phyloP scores from a whole-genome alignment of 92 coral and sea anemone genomes.

The Porites cylindrica region DNA sequence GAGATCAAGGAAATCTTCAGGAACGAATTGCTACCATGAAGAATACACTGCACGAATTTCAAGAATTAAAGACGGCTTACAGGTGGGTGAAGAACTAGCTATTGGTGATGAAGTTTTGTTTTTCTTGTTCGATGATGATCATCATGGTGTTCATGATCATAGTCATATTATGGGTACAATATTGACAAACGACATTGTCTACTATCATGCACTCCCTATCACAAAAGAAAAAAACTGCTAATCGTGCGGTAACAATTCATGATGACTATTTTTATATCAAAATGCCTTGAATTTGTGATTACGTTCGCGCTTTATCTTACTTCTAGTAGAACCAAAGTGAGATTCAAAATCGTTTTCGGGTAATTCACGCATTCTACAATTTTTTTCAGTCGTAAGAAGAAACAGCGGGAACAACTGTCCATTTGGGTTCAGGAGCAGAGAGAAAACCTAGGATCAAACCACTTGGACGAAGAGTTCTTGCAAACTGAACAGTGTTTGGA shows the following conservation, averaged over 20 bases:
- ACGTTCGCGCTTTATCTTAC: too few relatives aligned
- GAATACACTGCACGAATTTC: constrained; percentile 75
- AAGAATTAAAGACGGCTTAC: constrained; percentile 70
- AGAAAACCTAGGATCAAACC: constrained; percentile 29
- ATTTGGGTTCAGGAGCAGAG: constrained; percentile 41
- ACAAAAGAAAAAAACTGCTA: too few relatives aligned
- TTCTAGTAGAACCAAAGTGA: too few relatives aligned
- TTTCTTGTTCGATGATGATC: too few relatives aligned
- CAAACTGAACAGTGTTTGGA: constrained; percentile 42
- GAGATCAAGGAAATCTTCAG: constrained; percentile 49
- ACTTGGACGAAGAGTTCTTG: constrained; percentile 35
- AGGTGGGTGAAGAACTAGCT: constrained; percentile 45
- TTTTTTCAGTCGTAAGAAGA: constrained; percentile 29
- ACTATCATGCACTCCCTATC: too few relatives aligned
- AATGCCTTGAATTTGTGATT: too few relatives aligned
- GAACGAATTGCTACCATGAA: constrained; percentile 72
- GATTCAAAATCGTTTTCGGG: too few relatives aligned
- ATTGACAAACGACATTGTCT: too few relatives aligned
- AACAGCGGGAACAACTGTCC: constrained; percentile 41
- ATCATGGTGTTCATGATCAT: too few relatives aligned
- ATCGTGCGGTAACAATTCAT: too few relatives aligned
- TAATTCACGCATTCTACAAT: not conserved
- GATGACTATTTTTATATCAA: too few relatives aligned
- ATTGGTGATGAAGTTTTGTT: not conserved
- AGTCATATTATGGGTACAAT: too few relatives aligned